Conservation (phyloP, 2,888 invertebrate genomes). For the Cheilosia vulpina region DNA sequence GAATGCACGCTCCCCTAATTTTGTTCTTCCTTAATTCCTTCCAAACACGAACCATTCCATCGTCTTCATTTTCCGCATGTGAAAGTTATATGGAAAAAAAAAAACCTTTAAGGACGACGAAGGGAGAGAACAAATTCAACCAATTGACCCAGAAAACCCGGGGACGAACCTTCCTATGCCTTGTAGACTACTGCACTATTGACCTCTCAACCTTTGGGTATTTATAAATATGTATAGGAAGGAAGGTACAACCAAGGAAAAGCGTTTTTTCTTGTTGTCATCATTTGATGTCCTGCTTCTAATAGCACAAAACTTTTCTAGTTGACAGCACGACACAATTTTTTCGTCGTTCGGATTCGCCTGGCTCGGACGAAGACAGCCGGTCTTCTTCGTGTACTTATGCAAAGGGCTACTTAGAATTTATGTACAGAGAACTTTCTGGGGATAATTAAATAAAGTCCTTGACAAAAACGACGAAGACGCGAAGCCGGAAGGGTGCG, state of each 20-base stretch:
- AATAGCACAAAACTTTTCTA: constrained; percentile 48
- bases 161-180: constrained; percentile 43
- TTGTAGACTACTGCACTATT: constrained; percentile 60
- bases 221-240: not conserved
- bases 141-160: constrained; percentile 70
- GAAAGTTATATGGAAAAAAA: constrained; percentile 29
- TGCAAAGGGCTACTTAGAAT: constrained; percentile 70
- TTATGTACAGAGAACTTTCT: constrained; percentile 62
- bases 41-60: constrained; percentile 59
- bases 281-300: constrained; percentile 45
- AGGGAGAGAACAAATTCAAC: constrained; percentile 28
- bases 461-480: constrained; percentile 63
- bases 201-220: constrained; percentile 62
- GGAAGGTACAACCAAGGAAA: constrained; percentile 7
- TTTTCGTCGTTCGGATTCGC: constrained; percentile 28
- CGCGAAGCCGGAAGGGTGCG: constrained; percentile 1
- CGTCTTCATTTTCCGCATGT: constrained; percentile 26
- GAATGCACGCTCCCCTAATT: constrained; percentile 67
- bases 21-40: constrained; percentile 57
- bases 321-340: constrained; percentile 65
- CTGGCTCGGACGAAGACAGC: not conserved
- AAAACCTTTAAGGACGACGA: constrained; percentile 19
- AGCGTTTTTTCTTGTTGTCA: constrained; percentile 31
- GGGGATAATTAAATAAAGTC: constrained; percentile 71
- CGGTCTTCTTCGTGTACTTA: constrained; percentile 34